Conservation (phyloP, 2,888 invertebrate species). For the Uloborus plumipes region DNA sequence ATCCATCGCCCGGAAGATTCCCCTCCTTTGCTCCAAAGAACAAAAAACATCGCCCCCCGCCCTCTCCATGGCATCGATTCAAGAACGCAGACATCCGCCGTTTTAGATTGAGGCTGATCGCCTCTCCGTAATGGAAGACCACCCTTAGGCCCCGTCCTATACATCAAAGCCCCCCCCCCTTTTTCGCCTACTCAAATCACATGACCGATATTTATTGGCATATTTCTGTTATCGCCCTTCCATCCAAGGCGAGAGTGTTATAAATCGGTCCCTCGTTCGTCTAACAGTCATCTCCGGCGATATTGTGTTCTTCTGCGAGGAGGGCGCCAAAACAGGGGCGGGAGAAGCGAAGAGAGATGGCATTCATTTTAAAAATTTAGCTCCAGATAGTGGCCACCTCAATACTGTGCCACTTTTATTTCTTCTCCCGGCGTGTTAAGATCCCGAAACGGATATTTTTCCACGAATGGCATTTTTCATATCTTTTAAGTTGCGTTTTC, state of each 20-base stretch:
- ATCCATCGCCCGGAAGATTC: too few species aligned
- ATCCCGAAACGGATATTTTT: constrained; percentile 38
- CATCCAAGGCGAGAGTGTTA: constrained; percentile 38
- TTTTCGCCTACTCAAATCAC: constrained; percentile 37
- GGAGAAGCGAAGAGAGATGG: constrained; percentile 42
- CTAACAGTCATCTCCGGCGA: constrained; percentile 29
- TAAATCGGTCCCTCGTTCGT: constrained; percentile 46
- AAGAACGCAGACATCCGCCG: constrained; percentile 17
- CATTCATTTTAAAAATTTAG: constrained; percentile 63
- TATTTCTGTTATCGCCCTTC: constrained; percentile 60
- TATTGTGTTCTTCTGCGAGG: constrained; percentile 32
- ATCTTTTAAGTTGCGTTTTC: constrained; percentile 23
- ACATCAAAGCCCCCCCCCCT: constrained; percentile 45
- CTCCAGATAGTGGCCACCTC: constrained; percentile 52
- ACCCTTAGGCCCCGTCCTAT: constrained; percentile 54
- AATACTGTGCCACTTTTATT: constrained; percentile 34
- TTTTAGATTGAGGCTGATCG: constrained; percentile 48
- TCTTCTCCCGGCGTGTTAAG: constrained; percentile 13
- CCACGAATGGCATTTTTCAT: constrained; percentile 45
- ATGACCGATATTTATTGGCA: constrained; percentile 63
- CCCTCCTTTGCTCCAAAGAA: not conserved
- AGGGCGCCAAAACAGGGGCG: constrained; percentile 12
- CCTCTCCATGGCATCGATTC: constrained; percentile 29
- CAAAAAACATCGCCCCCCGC: constrained; percentile 4
- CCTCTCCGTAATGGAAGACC: constrained; percentile 48